Percentiles rank a stretch among this genome's conserved stretches.
phyloP scores from a whole-genome alignment of 1,140 invertebrate species.

The Grapholita molesta region DNA sequence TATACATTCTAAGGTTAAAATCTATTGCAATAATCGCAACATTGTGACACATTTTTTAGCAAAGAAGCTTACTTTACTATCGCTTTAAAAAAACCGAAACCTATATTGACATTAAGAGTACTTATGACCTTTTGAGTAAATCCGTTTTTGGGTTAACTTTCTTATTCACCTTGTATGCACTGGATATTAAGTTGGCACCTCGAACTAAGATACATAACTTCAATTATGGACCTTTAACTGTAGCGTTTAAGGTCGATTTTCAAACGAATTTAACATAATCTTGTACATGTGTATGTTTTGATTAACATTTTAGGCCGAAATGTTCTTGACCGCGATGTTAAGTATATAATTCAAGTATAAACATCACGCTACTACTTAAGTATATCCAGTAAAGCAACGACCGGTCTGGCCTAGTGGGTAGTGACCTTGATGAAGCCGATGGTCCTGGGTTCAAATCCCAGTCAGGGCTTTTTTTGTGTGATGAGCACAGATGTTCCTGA shows the following conservation, averaged over 20 bases:
- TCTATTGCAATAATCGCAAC: neutral
- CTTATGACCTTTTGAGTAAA: neutral
- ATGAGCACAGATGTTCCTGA: too few species aligned
- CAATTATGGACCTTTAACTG: neutral
- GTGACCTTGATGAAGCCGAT: too few species aligned
- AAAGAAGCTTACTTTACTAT: neutral
- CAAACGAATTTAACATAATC: neutral
- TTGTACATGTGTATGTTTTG: neutral
- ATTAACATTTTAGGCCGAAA: neutral
- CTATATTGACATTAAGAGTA: neutral
- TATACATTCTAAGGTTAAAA: neutral
- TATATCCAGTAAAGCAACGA: too few species aligned
- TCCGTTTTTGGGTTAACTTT: constrained; percentile 7
- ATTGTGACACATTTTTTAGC: neutral
- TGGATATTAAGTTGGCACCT: neutral
- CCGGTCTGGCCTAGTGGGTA: too few species aligned
- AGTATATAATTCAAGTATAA: constrained; percentile 3
- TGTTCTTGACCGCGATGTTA: neutral
- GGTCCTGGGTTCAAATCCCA: too few species aligned
- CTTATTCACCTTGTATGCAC: neutral
- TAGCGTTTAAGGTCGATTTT: neutral
- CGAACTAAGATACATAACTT: neutral
- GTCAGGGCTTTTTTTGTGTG: too few species aligned
- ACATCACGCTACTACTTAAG: neutral
- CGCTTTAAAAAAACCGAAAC: neutral